These are phyloP conservation scores for Paracanthobrama guichenoti DNA, from an alignment of 2,113 vertebrate genomes.

Conservation along the genomic window DNA sequence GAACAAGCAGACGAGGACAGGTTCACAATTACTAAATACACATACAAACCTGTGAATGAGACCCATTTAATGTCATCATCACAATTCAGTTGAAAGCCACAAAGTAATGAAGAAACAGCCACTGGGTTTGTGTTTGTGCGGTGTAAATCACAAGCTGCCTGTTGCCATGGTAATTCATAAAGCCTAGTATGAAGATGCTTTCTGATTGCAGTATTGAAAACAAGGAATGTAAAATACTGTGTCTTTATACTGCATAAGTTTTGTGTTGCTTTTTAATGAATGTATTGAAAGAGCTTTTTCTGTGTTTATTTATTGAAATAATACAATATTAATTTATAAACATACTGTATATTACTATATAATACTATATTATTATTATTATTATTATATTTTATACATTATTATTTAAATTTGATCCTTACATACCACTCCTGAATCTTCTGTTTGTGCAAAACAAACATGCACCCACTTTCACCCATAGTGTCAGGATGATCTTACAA, in stretches of 20 bases:
- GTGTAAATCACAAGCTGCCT: conserved; percentile 45
- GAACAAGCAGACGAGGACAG: conserved; percentile 57
- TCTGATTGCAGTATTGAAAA: conserved; percentile 48
- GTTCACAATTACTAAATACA: conserved; percentile 56
- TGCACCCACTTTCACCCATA: not conserved
- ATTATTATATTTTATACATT: too few relatives aligned
- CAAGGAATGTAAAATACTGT: not conserved
- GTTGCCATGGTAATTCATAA: conserved; percentile 56
- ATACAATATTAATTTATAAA: not conserved
- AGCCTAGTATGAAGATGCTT: conserved; percentile 36
- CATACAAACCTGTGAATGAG: conserved; percentile 39
- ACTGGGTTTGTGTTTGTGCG: conserved; percentile 20
- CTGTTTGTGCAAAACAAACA: not conserved
- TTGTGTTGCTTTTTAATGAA: not conserved
- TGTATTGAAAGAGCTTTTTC: not conserved
- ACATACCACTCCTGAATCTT: not conserved
- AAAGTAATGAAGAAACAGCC: conserved; percentile 8
- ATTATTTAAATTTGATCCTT: too few relatives aligned
- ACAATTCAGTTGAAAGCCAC: conserved; percentile 34
- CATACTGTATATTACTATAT: too few relatives aligned
- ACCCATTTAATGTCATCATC: conserved; percentile 60
- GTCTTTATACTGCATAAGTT: not conserved
- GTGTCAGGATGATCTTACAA: not conserved
- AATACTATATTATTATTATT: too few relatives aligned
- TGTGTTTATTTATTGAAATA: not conserved